Conservation (phyloP, 2,797 vertebrate genomes). For the Tinamus major region DNA sequence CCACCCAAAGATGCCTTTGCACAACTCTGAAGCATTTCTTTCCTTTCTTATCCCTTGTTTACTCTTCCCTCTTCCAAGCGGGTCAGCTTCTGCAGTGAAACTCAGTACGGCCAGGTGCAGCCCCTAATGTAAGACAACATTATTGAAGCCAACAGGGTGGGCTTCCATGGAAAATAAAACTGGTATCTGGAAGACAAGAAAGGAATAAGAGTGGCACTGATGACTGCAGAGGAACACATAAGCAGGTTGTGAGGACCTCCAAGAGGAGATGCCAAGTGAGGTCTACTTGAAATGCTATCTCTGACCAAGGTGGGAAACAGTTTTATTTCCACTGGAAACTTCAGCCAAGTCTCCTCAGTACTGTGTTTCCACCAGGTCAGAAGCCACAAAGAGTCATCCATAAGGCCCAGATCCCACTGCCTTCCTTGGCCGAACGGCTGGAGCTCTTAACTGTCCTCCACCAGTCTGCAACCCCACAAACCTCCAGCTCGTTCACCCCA, state of each 20-base stretch:
- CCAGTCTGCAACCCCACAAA: not conserved
- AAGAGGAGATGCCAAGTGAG: not conserved
- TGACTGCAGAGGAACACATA: rapidly evolving
- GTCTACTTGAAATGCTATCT: not conserved
- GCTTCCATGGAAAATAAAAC: no score
- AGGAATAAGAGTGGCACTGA: not conserved
- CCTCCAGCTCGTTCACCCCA: not conserved
- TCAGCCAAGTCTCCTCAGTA: not conserved
- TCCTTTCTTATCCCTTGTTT: not conserved
- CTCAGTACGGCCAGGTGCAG: not conserved
- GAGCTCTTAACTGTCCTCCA: not conserved
- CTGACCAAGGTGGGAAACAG: not conserved
- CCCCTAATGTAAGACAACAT: rapidly evolving
- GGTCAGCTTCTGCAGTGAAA: not conserved
- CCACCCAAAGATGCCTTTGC: not conserved
- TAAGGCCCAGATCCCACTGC: not conserved
- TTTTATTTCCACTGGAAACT: not conserved
- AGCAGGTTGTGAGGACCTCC: rapidly evolving
- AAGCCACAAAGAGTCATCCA: not conserved
- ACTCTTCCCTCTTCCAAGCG: not conserved
- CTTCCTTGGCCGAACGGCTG: not conserved
- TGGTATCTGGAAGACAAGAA: not conserved
- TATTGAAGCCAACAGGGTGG: not conserved
- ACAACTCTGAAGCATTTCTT: not conserved
- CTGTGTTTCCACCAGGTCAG: not conserved